Base-by-base conservation (phyloP, 1,140 invertebrate species). In the Halesus radiatus region DNA sequence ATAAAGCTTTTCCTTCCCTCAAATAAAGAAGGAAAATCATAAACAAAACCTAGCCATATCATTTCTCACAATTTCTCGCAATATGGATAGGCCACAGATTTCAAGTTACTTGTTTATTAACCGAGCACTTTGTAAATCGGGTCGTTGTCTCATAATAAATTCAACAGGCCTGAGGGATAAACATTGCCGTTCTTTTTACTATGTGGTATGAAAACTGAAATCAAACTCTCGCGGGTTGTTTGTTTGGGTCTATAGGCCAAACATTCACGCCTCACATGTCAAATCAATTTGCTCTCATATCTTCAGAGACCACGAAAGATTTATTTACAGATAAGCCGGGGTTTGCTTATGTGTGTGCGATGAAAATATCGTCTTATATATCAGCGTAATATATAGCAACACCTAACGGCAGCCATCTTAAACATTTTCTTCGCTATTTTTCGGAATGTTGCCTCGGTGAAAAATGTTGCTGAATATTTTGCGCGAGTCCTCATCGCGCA, bases 241-340 rank as follows among this genome's bases (percentile, higher is more conserved):
- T 75, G 72, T 75, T 75, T 75, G 58, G 72, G 72, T 58, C 16
- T 18, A 20, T 18, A 20, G 53, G 8, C 3, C 54, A 58, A 32
- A 58, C 23, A 58, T 75, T 32, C 23, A 3, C 26, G 22, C 53
- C 53, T 75, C 54, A 45, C 37, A 20, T 58, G 72, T 75, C 72
- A 75, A 75, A 75, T 75, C 72, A 75, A 75, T 75, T 75, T 75
- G 26, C 16, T 29, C 54, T 58, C 72, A 58, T 75, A 75, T 75
- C 72, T 5, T 18, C 45, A 32, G 16, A 29, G 53, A 20, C 72
- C 72, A 75, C 23, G 54, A 29, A 15, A 32, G 72, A 75, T 75
- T 75, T 23, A 8, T 16, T 29, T 53, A 75, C 58, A 75, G 58
- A 26, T 58, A 53, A 75, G 20, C 26, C 26, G 26, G 54, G 56